These are phyloP conservation scores for Drosophila elegans DNA, from an alignment of 1,140 invertebrate species.

Conservation along the genomic window DNA sequence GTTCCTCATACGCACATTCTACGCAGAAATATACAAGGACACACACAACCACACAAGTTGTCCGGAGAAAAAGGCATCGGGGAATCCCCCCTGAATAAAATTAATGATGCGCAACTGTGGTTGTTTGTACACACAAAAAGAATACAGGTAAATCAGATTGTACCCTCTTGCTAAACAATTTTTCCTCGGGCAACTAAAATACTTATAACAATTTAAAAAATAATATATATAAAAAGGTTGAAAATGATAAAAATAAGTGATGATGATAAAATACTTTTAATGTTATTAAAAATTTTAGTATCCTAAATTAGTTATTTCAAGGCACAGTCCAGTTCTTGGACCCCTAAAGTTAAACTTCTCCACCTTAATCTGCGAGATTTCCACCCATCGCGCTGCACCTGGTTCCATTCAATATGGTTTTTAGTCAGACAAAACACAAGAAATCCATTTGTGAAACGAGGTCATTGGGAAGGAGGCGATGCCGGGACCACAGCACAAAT, in stretches of 20 bases:
- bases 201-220: too few species aligned
- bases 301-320: background rate
- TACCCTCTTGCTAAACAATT: background rate
- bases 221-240: too few species aligned
- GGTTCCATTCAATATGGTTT: constrained; percentile 31
- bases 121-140: background rate
- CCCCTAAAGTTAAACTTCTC: background rate
- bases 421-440: constrained; percentile 29
- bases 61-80: background rate
- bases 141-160: background rate
- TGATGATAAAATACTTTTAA: too few species aligned
- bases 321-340: background rate
- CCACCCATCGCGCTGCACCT: constrained; percentile 4
- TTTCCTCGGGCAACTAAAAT: background rate
- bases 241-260: too few species aligned
- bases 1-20: constrained; percentile 11
- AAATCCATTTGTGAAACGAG: constrained; percentile 55
- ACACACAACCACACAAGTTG: background rate
- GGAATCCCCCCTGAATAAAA: constrained; percentile 30
- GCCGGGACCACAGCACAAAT: constrained; percentile 32
- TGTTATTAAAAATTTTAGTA: too few species aligned
- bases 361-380: background rate
- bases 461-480: background rate
- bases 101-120: constrained; percentile 57
- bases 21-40: constrained; percentile 1